phyloP scores from a whole-genome alignment of 2,888 invertebrate species.

The Erannis defoliaria region DNA sequence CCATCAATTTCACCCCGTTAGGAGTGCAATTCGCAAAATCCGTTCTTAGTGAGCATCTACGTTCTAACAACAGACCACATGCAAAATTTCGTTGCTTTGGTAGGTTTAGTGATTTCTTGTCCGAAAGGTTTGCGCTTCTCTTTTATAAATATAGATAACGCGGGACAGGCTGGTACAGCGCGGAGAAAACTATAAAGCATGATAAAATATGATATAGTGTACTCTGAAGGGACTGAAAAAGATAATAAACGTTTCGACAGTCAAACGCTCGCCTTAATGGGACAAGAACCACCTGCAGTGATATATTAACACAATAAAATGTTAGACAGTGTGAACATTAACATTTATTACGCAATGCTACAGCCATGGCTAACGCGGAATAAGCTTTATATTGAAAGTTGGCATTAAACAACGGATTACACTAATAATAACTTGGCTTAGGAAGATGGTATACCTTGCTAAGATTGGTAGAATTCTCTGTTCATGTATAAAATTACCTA shows the following conservation, averaged over 20 bases:
- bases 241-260: conserved; percentile 21
- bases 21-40: too few relatives aligned
- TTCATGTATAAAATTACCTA: background rate
- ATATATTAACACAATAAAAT: conserved; percentile 60
- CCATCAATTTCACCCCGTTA: too few relatives aligned
- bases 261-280: conserved; percentile 24
- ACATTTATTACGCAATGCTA: conserved; percentile 49
- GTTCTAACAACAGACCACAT: too few relatives aligned
- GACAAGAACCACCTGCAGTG: conserved; percentile 23
- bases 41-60: too few relatives aligned
- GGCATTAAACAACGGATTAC: conserved; percentile 44
- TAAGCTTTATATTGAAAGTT: conserved; percentile 41
- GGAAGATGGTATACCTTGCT: background rate
- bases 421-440: conserved; percentile 8
- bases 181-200: background rate
- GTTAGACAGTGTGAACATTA: conserved; percentile 55
- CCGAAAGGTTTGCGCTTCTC: too few relatives aligned
- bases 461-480: background rate
- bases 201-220: background rate
- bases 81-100: too few relatives aligned
- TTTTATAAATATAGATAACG: too few relatives aligned
- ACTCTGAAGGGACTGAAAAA: background rate
- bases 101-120: too few relatives aligned
- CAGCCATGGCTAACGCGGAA: conserved; percentile 59
- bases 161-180: too few relatives aligned